phyloP scores from a whole-genome alignment of 2,888 invertebrate genomes.

The Lepidochrysops patricia region DNA sequence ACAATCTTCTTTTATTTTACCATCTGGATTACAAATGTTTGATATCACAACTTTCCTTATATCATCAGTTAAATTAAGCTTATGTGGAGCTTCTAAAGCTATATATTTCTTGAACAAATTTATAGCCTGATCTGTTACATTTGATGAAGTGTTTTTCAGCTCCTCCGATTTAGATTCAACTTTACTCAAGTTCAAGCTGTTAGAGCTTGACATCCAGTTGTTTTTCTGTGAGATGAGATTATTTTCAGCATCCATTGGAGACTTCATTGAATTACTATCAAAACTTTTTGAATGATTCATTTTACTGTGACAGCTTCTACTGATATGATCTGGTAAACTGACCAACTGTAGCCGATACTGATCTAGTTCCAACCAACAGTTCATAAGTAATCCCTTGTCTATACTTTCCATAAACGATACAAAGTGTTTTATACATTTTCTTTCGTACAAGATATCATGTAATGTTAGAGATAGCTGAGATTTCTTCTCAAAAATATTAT shows the following conservation, averaged over 20 bases:
- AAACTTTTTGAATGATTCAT: constrained; percentile 53
- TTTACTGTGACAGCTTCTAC: constrained; percentile 37
- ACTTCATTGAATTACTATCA: constrained; percentile 42
- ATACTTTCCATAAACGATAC: constrained; percentile 89
- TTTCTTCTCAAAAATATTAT: constrained; percentile 56
- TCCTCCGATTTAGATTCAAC: constrained; percentile 31
- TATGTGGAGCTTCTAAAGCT: constrained; percentile 78
- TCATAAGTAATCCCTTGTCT: constrained; percentile 77
- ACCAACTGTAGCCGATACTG: constrained; percentile 66
- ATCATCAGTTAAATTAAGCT: constrained; percentile 74
- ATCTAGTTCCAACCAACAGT: constrained; percentile 86
- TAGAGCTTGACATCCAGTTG: constrained; percentile 37
- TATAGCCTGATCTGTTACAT: constrained; percentile 76
- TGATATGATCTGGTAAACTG: constrained; percentile 28
- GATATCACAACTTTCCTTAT: constrained; percentile 76
- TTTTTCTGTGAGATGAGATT: constrained; percentile 35
- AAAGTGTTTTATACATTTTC: constrained; percentile 87
- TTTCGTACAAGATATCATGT: constrained; percentile 83
- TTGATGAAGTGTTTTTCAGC: constrained; percentile 31
- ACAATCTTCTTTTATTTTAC: constrained; percentile 78
- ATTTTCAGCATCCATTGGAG: constrained; percentile 28
- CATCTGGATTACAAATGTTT: constrained; percentile 79
- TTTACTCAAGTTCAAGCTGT: constrained; percentile 32
- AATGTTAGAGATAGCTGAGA: constrained; percentile 84
- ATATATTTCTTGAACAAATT: constrained; percentile 86